Evolutionary conservation across 1,140 invertebrate genomes (phyloP).

Genomic region (Berghia stephanieae): DNA sequence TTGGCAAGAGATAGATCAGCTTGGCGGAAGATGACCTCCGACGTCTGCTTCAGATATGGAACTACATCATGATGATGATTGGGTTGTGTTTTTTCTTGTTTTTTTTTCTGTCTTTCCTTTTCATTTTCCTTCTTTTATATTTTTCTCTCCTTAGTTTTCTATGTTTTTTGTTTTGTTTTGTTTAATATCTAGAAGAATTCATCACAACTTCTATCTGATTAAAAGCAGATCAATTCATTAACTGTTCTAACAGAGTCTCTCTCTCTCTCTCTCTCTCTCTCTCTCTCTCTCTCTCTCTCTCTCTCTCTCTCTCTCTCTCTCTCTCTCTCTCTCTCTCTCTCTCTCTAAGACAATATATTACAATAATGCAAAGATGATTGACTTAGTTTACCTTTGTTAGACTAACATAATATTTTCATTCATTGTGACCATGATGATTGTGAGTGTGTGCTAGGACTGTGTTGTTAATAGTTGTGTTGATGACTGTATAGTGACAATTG

Average conservation of each 20-base stretch:
- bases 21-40: too few relatives aligned
- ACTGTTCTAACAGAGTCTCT: background rate
- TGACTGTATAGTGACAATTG: too few relatives aligned
- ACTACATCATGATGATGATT: too few relatives aligned
- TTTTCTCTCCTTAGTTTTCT: background rate
- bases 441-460: too few relatives aligned
- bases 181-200: background rate
- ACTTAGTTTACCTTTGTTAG: background rate
- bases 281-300: conserved; percentile 5
- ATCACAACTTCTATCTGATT: background rate
- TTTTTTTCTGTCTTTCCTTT: background rate
- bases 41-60: too few relatives aligned
- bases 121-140: background rate
- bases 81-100: background rate
- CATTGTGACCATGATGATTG: background rate
- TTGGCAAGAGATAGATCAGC: too few relatives aligned
- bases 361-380: background rate
- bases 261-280: background rate
- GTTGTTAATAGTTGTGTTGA: too few relatives aligned
- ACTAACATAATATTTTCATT: background rate
- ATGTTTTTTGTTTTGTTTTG: background rate
- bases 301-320: background rate
- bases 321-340: background rate
- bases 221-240: background rate
- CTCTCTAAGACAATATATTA: too few relatives aligned